Evolutionary conservation across 1,140 invertebrate genomes (phyloP).

Genomic region (Pissodes strobi): DNA sequence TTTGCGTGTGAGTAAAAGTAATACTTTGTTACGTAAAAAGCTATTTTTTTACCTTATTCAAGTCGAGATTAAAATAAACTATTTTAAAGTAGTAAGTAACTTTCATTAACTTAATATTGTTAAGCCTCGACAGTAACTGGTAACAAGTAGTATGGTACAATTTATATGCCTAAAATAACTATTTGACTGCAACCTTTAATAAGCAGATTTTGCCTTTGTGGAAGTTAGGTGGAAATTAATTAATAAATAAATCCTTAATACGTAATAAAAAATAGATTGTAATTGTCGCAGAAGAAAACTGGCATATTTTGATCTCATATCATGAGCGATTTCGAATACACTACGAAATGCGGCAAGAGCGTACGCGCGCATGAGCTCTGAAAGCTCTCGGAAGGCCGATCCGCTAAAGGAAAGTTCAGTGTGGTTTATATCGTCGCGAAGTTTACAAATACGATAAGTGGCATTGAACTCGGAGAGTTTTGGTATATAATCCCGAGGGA

Average conservation of each 20-base stretch:
- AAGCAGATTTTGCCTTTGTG: too few species aligned
- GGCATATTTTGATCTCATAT: background rate
- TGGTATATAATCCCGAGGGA: slow-evolving; percentile 3
- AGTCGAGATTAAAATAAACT: too few species aligned
- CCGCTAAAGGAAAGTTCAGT: slow-evolving; percentile 42
- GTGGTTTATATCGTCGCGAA: slow-evolving; percentile 44
- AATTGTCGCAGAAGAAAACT: background rate
- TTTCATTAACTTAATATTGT: too few species aligned
- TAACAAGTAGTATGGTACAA: too few species aligned
- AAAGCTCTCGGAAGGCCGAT: slow-evolving; percentile 30
- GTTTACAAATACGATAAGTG: slow-evolving; percentile 38
- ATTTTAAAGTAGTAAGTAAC: too few species aligned
- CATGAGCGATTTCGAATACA: background rate
- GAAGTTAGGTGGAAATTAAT: background rate
- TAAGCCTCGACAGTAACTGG: too few species aligned
- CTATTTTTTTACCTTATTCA: too few species aligned
- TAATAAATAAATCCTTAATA: background rate
- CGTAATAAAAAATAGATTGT: too few species aligned
- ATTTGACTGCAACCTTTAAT: too few species aligned
- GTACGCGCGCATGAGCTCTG: slow-evolving; percentile 39
- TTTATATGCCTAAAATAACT: too few species aligned
- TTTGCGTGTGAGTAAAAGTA: too few species aligned
- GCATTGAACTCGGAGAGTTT: slow-evolving; percentile 24
- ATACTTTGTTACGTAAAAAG: too few species aligned
- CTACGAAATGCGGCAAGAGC: slow-evolving; percentile 42